These are phyloP conservation scores for Nineta flava DNA, from an alignment of 2,888 invertebrate genomes.

Conservation along the genomic window DNA sequence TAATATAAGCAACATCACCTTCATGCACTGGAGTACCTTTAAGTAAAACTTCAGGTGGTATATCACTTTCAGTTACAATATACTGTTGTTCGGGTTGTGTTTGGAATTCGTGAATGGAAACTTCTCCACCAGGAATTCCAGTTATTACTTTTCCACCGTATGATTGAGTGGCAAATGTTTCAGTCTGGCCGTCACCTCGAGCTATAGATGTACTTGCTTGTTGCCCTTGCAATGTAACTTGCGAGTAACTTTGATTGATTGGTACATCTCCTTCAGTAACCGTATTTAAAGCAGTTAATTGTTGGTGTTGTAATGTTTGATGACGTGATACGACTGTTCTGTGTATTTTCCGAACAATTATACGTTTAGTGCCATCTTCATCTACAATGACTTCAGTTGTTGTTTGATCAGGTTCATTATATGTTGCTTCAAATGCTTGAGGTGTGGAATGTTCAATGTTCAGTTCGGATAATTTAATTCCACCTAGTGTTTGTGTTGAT, in stretches of 20 bases:
- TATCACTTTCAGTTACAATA: constrained; percentile 36
- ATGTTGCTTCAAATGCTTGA: constrained; percentile 64
- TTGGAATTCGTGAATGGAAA: constrained; percentile 48
- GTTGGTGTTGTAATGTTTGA: constrained; percentile 45
- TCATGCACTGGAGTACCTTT: constrained; percentile 26
- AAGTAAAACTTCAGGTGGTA: constrained; percentile 26
- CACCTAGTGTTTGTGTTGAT: constrained; percentile 28
- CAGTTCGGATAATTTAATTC: constrained; percentile 44
- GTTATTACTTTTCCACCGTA: constrained; percentile 47
- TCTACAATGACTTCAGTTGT: constrained; percentile 69
- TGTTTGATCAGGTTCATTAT: constrained; percentile 68
- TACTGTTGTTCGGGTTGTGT: constrained; percentile 43
- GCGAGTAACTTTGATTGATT: constrained; percentile 45
- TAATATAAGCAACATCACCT: constrained; percentile 26
- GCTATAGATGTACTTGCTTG: constrained; percentile 40
- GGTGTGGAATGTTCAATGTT: constrained; percentile 56
- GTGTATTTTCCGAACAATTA: constrained; percentile 58
- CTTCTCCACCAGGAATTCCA: constrained; percentile 43
- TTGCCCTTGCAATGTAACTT: constrained; percentile 49
- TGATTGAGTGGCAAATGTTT: constrained; percentile 43
- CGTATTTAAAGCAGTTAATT: constrained; percentile 36
- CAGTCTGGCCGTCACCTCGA: constrained; percentile 42
- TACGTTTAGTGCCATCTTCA: constrained; percentile 64
- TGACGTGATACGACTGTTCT: constrained; percentile 50
- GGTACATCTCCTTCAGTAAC: constrained; percentile 38